phyloP scores from a whole-genome alignment of 2,797 vertebrate genomes.

The Microcaecilia unicolor region DNA sequence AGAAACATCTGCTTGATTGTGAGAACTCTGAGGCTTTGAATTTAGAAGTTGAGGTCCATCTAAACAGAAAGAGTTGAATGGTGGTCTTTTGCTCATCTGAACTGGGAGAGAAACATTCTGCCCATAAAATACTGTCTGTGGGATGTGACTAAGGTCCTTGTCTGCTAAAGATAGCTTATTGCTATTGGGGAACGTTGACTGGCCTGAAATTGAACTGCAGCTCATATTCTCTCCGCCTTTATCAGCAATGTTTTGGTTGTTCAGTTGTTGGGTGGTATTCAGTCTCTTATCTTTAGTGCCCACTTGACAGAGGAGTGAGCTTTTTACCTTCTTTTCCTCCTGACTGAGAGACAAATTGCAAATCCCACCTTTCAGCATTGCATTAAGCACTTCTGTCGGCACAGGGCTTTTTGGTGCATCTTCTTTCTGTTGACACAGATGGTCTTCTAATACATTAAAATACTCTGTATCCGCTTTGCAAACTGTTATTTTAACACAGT shows the following conservation, averaged over 20 bases:
- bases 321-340: slow-evolving; percentile 37
- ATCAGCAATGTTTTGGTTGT: slow-evolving; percentile 24
- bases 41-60: too few species aligned
- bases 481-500: slow-evolving; percentile 2
- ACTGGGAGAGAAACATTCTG: slow-evolving; percentile 35
- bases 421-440: slow-evolving; percentile 2
- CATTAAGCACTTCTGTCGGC: background rate
- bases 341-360: slow-evolving; percentile 47
- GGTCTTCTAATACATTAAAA: slow-evolving; percentile 6
- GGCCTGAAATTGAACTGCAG: background rate
- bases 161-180: background rate
- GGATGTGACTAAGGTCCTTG: slow-evolving; percentile 27
- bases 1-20: slow-evolving; percentile 27
- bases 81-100: slow-evolving; percentile 45
- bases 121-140: slow-evolving; percentile 55
- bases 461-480: background rate
- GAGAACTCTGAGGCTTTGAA: slow-evolving; percentile 38
- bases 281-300: slow-evolving; percentile 37
- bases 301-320: slow-evolving; percentile 33
- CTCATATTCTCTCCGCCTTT: slow-evolving; percentile 12
- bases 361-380: slow-evolving; percentile 9
- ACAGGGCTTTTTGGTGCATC: background rate
- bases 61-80: slow-evolving; percentile 48
- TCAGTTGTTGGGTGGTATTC: slow-evolving; percentile 36
- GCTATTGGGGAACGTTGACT: slow-evolving; percentile 2